These are phyloP conservation scores for Eufriesea mexicana DNA, from an alignment of 1,140 invertebrate species.

Conservation along the genomic window DNA sequence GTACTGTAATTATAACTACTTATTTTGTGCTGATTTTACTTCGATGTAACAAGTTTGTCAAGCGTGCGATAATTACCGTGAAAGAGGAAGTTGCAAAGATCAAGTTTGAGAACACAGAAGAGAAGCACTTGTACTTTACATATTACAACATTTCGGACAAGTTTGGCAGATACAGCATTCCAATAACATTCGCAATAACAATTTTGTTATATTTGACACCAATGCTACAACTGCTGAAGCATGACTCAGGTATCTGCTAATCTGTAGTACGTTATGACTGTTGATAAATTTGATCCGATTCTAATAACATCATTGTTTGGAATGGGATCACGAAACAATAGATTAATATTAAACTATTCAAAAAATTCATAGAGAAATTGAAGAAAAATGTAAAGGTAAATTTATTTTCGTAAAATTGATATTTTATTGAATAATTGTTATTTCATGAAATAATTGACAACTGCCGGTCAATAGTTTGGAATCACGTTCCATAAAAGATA, in stretches of 20 bases:
- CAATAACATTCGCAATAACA: rapidly evolving
- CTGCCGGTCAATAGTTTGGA: no score
- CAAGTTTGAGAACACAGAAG: neutral
- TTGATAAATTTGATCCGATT: neutral
- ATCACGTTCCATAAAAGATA: no score
- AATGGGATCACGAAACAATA: no score
- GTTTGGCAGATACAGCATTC: neutral
- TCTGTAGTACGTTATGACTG: neutral
- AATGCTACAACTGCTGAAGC: neutral
- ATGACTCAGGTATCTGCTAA: neutral
- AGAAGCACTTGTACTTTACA: neutral
- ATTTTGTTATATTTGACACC: neutral
- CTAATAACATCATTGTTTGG: no score
- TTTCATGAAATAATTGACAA: no score
- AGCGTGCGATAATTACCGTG: neutral
- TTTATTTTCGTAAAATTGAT: no score
- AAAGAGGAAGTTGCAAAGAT: neutral
- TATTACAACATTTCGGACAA: neutral
- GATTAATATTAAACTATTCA: no score
- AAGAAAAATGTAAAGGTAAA: no score
- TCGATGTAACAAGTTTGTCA: neutral
- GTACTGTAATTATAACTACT: neutral
- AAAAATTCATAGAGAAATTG: no score
- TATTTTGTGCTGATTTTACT: neutral
- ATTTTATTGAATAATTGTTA: no score